phyloP scores from a whole-genome alignment of 1,140 invertebrate genomes.

The Cyrtorhinus lividipennis region DNA sequence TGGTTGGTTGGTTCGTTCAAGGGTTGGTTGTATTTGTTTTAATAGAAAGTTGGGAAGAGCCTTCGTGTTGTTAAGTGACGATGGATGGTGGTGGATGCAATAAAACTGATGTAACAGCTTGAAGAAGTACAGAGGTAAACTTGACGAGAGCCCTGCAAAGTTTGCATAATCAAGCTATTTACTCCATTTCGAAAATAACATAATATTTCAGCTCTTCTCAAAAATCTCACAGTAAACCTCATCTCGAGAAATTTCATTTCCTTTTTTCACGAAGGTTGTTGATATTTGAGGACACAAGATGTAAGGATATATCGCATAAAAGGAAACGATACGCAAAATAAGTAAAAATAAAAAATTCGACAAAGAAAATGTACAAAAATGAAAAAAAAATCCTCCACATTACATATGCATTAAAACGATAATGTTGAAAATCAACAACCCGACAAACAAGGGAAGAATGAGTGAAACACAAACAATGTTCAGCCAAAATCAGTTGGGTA shows the following conservation, averaged over 20 bases:
- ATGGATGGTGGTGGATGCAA: constrained; percentile 21
- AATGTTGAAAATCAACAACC: too few relatives aligned
- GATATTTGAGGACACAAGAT: too few relatives aligned
- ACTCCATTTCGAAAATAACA: constrained; percentile 4
- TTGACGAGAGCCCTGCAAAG: constrained; percentile 22
- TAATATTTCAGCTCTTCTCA: constrained; percentile 1
- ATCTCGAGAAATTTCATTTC: background rate
- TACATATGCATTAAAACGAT: too few relatives aligned
- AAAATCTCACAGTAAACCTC: constrained; percentile 5
- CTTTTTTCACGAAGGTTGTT: background rate
- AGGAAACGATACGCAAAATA: too few relatives aligned
- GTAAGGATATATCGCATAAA: too few relatives aligned
- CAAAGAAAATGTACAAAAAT: too few relatives aligned
- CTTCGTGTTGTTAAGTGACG: constrained; percentile 21
- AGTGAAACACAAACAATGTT: too few relatives aligned
- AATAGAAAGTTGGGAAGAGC: constrained; percentile 20
- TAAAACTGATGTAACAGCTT: constrained; percentile 18
- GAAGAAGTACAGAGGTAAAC: constrained; percentile 21
- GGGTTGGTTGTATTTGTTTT: constrained; percentile 20
- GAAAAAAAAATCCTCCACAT: too few relatives aligned
- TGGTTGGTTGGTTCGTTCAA: constrained; percentile 20
- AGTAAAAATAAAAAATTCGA: too few relatives aligned
- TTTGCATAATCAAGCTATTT: constrained; percentile 20
- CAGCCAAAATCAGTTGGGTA: too few relatives aligned
- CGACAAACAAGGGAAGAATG: too few relatives aligned